These are phyloP conservation scores for Aradophagus sp. DNA, from an alignment of 1,140 invertebrate species.

Conservation along the genomic window DNA sequence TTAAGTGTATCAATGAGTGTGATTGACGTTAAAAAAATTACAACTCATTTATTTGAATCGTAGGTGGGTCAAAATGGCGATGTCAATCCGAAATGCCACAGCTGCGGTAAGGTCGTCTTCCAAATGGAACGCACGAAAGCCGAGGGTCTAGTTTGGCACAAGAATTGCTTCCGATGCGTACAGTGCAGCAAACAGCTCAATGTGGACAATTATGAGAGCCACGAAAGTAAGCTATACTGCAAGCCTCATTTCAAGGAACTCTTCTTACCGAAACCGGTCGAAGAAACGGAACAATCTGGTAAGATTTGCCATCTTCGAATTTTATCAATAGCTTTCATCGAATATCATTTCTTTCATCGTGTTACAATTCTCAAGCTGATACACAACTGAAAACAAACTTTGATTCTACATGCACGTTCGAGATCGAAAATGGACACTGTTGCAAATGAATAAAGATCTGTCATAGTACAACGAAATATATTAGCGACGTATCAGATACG, in stretches of 20 bases:
- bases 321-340: too few relatives aligned
- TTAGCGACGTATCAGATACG: too few relatives aligned
- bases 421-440: too few relatives aligned
- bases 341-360: too few relatives aligned
- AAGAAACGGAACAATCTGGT: conserved; percentile 82
- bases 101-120: conserved; percentile 91
- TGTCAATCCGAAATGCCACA: conserved; percentile 80
- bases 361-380: too few relatives aligned
- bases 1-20: not conserved
- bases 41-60: conserved; percentile 15
- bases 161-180: conserved; percentile 91
- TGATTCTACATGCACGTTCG: too few relatives aligned
- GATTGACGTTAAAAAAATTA: too few relatives aligned
- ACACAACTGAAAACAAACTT: too few relatives aligned
- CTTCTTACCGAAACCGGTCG: conserved; percentile 92
- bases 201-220: conserved; percentile 91
- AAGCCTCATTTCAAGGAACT: conserved; percentile 94
- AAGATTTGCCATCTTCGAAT: too few relatives aligned
- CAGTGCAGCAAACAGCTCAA: conserved; percentile 92
- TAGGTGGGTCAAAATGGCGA: conserved; percentile 73
- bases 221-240: conserved; percentile 91
- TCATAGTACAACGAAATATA: too few relatives aligned
- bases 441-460: too few relatives aligned
- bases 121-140: conserved; percentile 96
- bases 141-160: conserved; percentile 90